Evolutionary conservation across 2,797 vertebrate genomes (phyloP).

Genomic region (Pantherophis alleghaniensis): DNA sequence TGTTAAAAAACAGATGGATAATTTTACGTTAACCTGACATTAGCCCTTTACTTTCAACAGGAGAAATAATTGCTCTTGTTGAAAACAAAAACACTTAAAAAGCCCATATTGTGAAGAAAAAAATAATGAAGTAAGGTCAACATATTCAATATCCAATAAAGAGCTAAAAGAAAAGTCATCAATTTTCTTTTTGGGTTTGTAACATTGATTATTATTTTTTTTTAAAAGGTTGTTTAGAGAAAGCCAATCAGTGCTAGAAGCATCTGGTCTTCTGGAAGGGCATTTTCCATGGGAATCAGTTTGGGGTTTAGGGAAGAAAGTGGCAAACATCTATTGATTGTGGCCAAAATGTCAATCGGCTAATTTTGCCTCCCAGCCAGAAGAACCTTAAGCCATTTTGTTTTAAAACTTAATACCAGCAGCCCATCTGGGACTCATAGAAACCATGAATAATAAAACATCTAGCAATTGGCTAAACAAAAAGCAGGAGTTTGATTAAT

Average conservation of each 20-base stretch:
- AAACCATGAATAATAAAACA: neutral
- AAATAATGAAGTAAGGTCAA: constrained; percentile 36
- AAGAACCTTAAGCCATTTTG: constrained; percentile 47
- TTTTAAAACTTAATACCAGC: constrained; percentile 57
- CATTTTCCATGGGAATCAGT: neutral
- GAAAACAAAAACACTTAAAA: neutral
- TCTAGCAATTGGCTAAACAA: neutral
- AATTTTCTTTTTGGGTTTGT: neutral
- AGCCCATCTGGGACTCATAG: constrained; percentile 63
- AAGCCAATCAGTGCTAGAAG: constrained; percentile 5
- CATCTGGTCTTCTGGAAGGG: constrained; percentile 1
- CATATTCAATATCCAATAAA: neutral
- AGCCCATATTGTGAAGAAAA: constrained; percentile 28
- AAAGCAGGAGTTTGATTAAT: neutral
- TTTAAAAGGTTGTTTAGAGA: neutral
- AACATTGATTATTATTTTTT: neutral
- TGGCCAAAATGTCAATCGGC: constrained; percentile 26
- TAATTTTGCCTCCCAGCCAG: constrained; percentile 35
- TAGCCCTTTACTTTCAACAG: neutral
- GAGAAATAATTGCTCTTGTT: neutral
- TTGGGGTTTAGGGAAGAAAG: constrained; percentile 18
- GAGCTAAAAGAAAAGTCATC: neutral
- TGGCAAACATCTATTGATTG: constrained; percentile 35
- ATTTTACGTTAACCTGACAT: neutral
- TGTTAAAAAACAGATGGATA: neutral